Conservation (phyloP, 1,140 invertebrate species). For the Zophobas atratus region DNA sequence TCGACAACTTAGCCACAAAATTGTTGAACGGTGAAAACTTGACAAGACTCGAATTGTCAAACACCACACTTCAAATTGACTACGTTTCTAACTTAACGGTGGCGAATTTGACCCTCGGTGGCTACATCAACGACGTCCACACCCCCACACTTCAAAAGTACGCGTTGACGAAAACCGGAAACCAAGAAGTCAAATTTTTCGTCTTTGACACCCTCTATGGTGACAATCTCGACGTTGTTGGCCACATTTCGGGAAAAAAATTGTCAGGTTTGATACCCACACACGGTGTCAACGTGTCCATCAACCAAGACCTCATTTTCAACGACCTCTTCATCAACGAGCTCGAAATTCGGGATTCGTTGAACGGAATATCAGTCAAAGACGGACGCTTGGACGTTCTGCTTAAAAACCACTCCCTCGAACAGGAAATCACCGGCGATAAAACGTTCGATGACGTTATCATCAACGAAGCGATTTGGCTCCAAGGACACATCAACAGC, state of each 20-base stretch:
- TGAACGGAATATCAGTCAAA: constrained; percentile 67
- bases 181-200: constrained; percentile 57
- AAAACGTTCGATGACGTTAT: constrained; percentile 67
- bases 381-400: constrained; percentile 68
- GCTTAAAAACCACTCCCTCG: constrained; percentile 61
- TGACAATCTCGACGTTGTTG: constrained; percentile 52
- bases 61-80: constrained; percentile 8
- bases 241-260: constrained; percentile 48
- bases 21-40: constrained; percentile 50
- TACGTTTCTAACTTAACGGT: constrained; percentile 55
- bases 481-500: constrained; percentile 64
- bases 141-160: constrained; percentile 61
- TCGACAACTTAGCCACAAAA: constrained; percentile 50
- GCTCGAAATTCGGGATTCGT: constrained; percentile 63
- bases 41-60: not conserved
- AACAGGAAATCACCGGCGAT: constrained; percentile 66
- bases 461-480: constrained; percentile 66
- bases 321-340: constrained; percentile 61
- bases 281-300: constrained; percentile 62
- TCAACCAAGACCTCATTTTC: constrained; percentile 68
- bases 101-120: constrained; percentile 60
- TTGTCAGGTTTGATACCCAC: constrained; percentile 61
- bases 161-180: constrained; percentile 58
- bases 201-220: constrained; percentile 56
- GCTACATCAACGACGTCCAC: constrained; percentile 63